Conservation (phyloP, 2,888 invertebrate species). For the Pherbina coryleti region DNA sequence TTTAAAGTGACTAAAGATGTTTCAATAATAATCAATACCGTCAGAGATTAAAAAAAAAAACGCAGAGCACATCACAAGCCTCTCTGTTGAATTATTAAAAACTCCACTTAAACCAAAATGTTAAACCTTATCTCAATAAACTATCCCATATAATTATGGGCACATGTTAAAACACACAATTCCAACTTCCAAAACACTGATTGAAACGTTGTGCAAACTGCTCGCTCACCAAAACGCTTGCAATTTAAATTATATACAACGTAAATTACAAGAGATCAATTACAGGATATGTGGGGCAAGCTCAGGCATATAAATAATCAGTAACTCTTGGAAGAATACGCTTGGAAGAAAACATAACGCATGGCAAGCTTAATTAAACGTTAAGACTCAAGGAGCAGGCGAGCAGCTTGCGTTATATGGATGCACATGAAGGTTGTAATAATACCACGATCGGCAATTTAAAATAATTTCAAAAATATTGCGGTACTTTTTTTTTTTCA, state of each 20-base stretch:
- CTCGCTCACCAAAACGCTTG: neutral
- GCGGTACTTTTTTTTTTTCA: neutral
- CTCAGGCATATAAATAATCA: neutral
- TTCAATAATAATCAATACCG: no score
- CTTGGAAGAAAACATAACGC: neutral
- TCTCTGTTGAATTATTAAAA: no score
- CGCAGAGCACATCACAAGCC: no score
- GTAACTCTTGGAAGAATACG: neutral
- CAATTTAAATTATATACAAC: slow-evolving; percentile 5
- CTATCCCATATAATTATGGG: no score
- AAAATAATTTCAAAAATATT: slow-evolving; percentile 31
- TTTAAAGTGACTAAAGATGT: no score
- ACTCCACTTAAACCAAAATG: no score
- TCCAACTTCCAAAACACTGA: neutral
- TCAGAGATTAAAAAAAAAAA: no score
- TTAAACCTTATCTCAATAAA: no score
- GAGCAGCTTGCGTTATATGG: neutral
- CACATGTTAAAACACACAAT: neutral
- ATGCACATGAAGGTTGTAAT: neutral
- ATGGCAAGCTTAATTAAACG: neutral
- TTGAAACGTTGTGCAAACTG: slow-evolving; percentile 19
- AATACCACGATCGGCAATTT: slow-evolving; percentile 12
- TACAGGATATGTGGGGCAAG: neutral
- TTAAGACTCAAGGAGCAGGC: neutral
- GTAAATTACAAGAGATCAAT: slow-evolving; percentile 9